phyloP scores from a whole-genome alignment of 2,888 invertebrate genomes.

The Melinaea menophilus region DNA sequence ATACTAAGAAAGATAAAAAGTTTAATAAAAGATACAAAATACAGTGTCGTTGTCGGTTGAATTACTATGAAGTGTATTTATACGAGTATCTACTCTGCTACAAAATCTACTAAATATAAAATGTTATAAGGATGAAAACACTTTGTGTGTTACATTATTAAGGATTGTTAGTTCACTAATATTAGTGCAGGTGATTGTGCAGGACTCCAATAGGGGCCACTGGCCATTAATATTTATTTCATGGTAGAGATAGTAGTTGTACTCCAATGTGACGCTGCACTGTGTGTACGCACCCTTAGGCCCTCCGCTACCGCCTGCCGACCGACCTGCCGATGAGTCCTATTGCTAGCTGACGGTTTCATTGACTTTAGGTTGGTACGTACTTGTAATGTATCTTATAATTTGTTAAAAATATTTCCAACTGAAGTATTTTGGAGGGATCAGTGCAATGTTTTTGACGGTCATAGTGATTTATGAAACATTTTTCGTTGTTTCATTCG shows the following conservation, averaged over 20 bases:
- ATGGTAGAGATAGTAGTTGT: conserved; percentile 4
- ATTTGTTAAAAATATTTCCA: background rate
- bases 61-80: too few species aligned
- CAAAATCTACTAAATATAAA: too few species aligned
- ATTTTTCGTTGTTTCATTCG: background rate
- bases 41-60: background rate
- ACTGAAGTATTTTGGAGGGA: too few species aligned
- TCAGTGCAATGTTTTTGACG: too few species aligned
- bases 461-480: too few species aligned
- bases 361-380: background rate
- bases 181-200: too few species aligned
- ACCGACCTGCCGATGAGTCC: conserved; percentile 7
- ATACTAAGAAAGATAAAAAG: too few species aligned
- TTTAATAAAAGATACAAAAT: conserved; percentile 6
- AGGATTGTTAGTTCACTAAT: too few species aligned
- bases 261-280: conserved; percentile 9
- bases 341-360: conserved; percentile 12
- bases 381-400: background rate
- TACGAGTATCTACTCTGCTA: too few species aligned
- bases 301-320: conserved; percentile 5
- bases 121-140: too few species aligned
- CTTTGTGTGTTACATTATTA: too few species aligned
- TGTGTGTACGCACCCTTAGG: conserved; percentile 11
- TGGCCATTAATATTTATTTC: background rate
- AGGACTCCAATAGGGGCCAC: too few species aligned